phyloP scores from a whole-genome alignment of 2,797 vertebrate species.

The Sebastes umbrosus region DNA sequence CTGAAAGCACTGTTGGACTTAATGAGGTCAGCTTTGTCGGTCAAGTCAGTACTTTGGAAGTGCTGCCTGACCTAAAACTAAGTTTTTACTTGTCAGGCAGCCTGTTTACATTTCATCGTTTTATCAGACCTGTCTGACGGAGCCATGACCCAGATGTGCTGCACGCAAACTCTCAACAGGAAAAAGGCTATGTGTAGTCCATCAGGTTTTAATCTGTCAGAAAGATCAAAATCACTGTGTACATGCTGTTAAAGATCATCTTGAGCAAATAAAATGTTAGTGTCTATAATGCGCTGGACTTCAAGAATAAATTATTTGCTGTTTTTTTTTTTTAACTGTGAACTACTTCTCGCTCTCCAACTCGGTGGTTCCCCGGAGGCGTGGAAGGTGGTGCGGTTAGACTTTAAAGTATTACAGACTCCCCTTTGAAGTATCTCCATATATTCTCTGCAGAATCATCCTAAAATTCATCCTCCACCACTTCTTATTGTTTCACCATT shows the following conservation, averaged over 20 bases:
- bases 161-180: neutral
- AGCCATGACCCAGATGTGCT: neutral
- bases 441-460: slow-evolving; percentile 39
- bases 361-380: slow-evolving; percentile 27
- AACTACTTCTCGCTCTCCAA: slow-evolving; percentile 24
- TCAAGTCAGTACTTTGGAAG: slow-evolving; percentile 20
- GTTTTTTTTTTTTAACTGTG: slow-evolving; percentile 21
- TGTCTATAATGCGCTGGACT: neutral
- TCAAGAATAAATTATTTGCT: slow-evolving; percentile 2
- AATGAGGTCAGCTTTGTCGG: slow-evolving; percentile 30
- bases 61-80: slow-evolving; percentile 39
- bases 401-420: slow-evolving; percentile 39
- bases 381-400: neutral
- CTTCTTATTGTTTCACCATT: slow-evolving; percentile 33
- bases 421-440: slow-evolving; percentile 45
- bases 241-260: slow-evolving; percentile 5
- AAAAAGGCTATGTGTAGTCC: neutral
- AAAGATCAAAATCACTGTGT: neutral
- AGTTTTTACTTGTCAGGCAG: slow-evolving; percentile 30
- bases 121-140: slow-evolving; percentile 15
- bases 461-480: neutral
- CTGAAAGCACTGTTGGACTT: neutral
- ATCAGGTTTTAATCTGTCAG: neutral
- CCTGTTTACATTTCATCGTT: slow-evolving; percentile 25
- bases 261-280: neutral